Evolutionary conservation across 2,113 vertebrate genomes (phyloP).

Genomic region (Tapirus terrestris): DNA sequence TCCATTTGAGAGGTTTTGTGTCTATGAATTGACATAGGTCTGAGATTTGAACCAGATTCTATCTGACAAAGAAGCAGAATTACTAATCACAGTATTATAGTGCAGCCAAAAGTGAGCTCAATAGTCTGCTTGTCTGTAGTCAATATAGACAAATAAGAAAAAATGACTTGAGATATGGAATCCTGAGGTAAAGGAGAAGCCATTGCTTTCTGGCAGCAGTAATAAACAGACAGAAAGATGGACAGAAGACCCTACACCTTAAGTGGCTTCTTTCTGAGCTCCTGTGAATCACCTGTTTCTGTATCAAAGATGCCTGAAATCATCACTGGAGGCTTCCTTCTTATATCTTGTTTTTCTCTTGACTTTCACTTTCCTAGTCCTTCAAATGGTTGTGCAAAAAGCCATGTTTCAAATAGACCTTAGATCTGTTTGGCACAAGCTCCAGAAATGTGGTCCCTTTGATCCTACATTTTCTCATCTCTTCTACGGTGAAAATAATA

Average conservation of each 20-base stretch:
- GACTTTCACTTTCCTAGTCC: not conserved
- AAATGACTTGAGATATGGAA: not conserved
- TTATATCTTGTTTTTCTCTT: not conserved
- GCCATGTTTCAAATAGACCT: not conserved
- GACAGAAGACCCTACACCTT: not conserved
- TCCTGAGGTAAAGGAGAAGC: not conserved
- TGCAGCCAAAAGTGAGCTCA: not conserved
- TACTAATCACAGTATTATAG: not conserved
- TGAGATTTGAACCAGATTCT: not conserved
- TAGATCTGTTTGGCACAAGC: not conserved
- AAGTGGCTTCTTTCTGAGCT: not conserved
- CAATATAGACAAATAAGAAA: not conserved
- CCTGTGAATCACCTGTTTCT: not conserved
- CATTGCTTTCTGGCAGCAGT: not conserved
- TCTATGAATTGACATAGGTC: not conserved
- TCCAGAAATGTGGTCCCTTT: not conserved
- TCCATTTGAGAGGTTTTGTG: not conserved
- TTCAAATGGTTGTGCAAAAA: not conserved
- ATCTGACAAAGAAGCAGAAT: not conserved
- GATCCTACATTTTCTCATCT: not conserved
- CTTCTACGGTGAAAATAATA: not conserved
- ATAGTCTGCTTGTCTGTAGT: not conserved
- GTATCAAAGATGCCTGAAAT: not conserved
- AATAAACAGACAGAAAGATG: not conserved
- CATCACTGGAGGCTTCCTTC: not conserved